These are phyloP conservation scores for Yponomeuta plumbellus DNA, from an alignment of 2,888 invertebrate genomes.

Conservation along the genomic window DNA sequence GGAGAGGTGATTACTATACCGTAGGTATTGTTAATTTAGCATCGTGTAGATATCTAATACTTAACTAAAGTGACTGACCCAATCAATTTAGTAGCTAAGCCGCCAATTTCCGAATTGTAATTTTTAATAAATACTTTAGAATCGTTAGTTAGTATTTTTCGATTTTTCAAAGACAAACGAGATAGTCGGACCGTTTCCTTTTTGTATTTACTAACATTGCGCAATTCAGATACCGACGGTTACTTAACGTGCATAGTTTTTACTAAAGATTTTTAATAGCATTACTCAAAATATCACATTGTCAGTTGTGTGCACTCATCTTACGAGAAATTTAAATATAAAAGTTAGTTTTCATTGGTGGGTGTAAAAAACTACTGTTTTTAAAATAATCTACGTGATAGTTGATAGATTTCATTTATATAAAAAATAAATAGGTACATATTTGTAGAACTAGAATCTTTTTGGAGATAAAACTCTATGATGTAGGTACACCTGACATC, in stretches of 20 bases:
- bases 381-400: neutral
- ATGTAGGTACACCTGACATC: too few relatives aligned
- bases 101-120: neutral
- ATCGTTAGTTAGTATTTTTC: neutral
- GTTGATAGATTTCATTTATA: neutral
- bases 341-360: constrained; percentile 6
- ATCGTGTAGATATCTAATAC: neutral
- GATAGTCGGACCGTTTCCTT: neutral
- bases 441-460: neutral
- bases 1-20: too few relatives aligned
- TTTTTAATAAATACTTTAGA: neutral
- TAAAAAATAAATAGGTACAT: neutral
- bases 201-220: neutral
- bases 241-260: neutral
- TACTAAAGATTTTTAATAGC: constrained; percentile 24
- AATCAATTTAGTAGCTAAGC: neutral
- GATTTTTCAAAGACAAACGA: neutral
- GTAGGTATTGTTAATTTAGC: neutral
- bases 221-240: neutral
- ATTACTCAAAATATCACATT: constrained; percentile 68
- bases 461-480: too few relatives aligned
- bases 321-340: constrained; percentile 31
- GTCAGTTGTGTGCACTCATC: constrained; percentile 37
- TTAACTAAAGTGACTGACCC: neutral
- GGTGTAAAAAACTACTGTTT: constrained; percentile 10